Conservation (phyloP, 2,797 vertebrate genomes). For the Neopelma chrysocephalum region DNA sequence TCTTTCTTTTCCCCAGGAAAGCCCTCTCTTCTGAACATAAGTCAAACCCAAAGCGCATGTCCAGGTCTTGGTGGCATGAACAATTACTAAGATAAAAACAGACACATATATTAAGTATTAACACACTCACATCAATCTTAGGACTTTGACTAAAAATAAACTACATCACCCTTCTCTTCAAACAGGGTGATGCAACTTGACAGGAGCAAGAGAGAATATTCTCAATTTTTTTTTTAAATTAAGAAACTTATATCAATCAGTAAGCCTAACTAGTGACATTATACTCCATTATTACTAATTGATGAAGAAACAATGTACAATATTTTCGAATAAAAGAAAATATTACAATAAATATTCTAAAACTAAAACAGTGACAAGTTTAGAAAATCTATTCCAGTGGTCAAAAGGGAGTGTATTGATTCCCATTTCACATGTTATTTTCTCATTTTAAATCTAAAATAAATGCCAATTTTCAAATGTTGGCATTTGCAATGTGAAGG, state of each 20-base stretch:
- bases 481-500: fast-evolving
- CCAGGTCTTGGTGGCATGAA: constrained; percentile 59
- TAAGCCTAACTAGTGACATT: background rate
- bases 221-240: background rate
- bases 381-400: background rate
- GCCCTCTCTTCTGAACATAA: constrained; percentile 79
- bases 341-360: background rate
- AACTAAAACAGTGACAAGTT: background rate
- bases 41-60: constrained; percentile 82
- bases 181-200: background rate
- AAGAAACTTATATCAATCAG: background rate
- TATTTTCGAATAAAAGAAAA: background rate
- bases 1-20: constrained; percentile 81
- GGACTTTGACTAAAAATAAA: background rate
- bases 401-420: background rate
- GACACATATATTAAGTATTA: background rate
- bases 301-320: background rate
- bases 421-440: background rate
- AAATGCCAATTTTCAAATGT: fast-evolving
- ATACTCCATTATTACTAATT: background rate
- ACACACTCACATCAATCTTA: background rate
- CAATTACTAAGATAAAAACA: constrained; percentile 46
- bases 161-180: background rate
- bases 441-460: background rate
- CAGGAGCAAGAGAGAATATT: background rate